Percentiles rank a stretch among this genome's conserved stretches.
Conservation (phyloP, 92 coral and sea anemone species). For the Meandrina meandrites region DNA sequence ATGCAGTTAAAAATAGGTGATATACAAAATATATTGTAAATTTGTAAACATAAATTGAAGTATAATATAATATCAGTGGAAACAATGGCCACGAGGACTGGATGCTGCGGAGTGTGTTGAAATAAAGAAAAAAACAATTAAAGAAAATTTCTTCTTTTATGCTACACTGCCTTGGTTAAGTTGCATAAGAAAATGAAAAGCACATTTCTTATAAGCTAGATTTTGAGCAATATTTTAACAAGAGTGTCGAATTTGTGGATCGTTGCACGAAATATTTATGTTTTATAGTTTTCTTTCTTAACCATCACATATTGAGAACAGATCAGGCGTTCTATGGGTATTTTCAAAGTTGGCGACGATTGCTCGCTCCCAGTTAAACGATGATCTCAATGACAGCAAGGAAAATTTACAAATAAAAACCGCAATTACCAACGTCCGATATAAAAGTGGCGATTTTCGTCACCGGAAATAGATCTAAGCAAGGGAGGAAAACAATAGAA, state of each 20-base stretch:
- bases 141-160: neutral
- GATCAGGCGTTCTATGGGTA: neutral
- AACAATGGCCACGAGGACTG: neutral
- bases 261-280: neutral
- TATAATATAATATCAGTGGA: neutral
- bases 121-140: neutral
- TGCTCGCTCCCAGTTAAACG: too few relatives aligned
- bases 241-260: neutral
- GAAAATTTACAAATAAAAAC: neutral
- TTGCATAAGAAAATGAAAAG: neutral
- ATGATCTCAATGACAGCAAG: neutral
- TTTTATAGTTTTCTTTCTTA: neutral
- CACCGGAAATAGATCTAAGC: neutral
- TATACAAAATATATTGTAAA: neutral
- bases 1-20: neutral
- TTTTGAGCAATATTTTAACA: neutral
- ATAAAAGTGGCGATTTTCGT: neutral
- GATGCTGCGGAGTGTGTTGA: neutral
- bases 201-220: neutral
- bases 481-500: neutral
- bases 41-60: neutral
- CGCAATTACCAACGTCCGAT: neutral
- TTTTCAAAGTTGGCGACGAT: neutral
- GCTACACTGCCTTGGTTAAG: neutral
- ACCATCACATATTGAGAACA: neutral